Conservation (phyloP, 2,113 vertebrate species). For the Lota lota region DNA sequence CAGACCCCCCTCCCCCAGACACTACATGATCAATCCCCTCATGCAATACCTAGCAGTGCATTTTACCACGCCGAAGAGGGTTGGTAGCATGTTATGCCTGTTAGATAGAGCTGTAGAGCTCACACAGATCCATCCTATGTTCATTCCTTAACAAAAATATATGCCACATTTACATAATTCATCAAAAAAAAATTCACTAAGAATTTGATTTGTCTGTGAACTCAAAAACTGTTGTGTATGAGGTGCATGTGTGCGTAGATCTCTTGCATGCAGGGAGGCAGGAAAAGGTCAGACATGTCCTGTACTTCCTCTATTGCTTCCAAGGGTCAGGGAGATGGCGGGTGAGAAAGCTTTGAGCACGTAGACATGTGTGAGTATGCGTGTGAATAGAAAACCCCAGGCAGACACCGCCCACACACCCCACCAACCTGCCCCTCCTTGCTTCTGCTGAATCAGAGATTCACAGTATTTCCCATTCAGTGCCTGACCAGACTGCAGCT, state of each 20-base stretch:
- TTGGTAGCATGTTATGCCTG: no score
- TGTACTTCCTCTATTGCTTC: background rate
- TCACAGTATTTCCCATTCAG: conserved; percentile 42
- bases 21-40: no score
- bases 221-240: no score
- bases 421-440: conserved; percentile 1
- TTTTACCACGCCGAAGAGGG: no score
- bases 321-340: background rate
- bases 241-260: background rate
- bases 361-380: background rate
- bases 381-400: conserved; percentile 33
- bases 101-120: no score
- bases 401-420: conserved; percentile 16
- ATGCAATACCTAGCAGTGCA: no score
- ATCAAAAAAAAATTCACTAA: no score
- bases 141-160: no score
- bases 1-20: no score
- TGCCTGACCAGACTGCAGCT: conserved; percentile 41
- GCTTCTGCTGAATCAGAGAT: conserved; percentile 36
- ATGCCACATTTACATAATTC: no score
- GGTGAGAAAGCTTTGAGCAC: background rate
- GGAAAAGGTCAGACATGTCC: background rate
- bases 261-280: background rate
- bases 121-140: no score
- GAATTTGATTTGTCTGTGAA: no score